Conservation (phyloP, 53 echinoderm and acorn worm genomes). For the Echinometra lucunter region DNA sequence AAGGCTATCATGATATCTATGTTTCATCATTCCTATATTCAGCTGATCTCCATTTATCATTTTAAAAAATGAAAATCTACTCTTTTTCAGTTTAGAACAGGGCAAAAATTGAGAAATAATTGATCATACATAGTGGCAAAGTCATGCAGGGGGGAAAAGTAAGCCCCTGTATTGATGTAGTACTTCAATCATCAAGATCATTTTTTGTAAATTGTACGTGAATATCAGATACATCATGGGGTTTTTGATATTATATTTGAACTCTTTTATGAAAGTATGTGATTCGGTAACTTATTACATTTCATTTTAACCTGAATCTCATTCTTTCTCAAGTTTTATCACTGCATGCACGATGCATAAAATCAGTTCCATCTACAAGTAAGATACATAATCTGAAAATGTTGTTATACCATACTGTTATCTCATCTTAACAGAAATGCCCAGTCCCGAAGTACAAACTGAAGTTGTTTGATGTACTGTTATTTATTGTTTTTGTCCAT, state of each 20-base stretch:
- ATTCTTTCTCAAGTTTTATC: constrained; percentile 38
- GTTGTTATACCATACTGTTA: background rate
- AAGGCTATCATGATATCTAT: too few relatives aligned
- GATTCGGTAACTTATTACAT: background rate
- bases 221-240: background rate
- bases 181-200: background rate
- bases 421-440: constrained; percentile 7
- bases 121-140: too few relatives aligned
- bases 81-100: too few relatives aligned
- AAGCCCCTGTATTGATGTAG: background rate
- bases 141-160: background rate
- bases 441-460: background rate
- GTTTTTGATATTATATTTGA: background rate
- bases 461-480: background rate
- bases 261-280: background rate
- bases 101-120: too few relatives aligned
- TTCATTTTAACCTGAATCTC: constrained; percentile 11
- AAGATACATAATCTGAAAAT: background rate
- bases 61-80: too few relatives aligned
- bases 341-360: constrained; percentile 52
- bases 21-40: too few relatives aligned
- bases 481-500: background rate
- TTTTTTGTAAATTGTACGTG: background rate
- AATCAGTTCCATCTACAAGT: constrained; percentile 47
- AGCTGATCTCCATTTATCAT: too few relatives aligned